A percentile compares a stretch with the other conserved stretches of the same genome.
phyloP scores from a whole-genome alignment of 2,888 invertebrate species.

The Scotopteryx bipunctaria region DNA sequence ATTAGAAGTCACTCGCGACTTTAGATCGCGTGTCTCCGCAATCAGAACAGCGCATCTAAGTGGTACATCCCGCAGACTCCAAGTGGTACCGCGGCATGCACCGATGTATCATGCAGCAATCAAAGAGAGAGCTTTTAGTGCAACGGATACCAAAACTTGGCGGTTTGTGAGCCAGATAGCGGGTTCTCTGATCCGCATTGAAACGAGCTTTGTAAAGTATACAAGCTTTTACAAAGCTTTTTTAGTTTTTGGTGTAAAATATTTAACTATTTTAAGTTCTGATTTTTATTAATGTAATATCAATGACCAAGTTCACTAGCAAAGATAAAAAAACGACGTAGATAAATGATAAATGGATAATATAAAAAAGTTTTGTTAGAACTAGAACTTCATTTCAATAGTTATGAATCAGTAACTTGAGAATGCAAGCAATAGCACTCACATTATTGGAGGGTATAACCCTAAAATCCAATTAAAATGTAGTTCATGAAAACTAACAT shows the following conservation, averaged over 20 bases:
- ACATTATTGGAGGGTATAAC: too few relatives aligned
- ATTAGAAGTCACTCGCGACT: background rate
- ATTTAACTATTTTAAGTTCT: too few relatives aligned
- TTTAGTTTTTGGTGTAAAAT: too few relatives aligned
- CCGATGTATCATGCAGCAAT: constrained; percentile 59
- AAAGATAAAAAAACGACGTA: too few relatives aligned
- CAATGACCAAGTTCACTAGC: too few relatives aligned
- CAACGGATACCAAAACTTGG: constrained; percentile 52
- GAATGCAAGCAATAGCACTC: too few relatives aligned
- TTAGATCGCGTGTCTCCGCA: constrained; percentile 7
- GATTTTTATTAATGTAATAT: too few relatives aligned
- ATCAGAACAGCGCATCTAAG: constrained; percentile 12
- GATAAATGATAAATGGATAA: too few relatives aligned
- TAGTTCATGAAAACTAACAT: background rate
- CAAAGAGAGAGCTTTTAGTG: constrained; percentile 69
- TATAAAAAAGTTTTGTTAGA: too few relatives aligned
- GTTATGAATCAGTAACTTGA: too few relatives aligned
- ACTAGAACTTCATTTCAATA: too few relatives aligned
- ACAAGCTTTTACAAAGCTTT: too few relatives aligned
- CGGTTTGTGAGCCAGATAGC: constrained; percentile 37
- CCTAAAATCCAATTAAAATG: constrained; percentile 5
- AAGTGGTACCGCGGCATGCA: constrained; percentile 29
- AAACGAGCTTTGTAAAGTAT: background rate
- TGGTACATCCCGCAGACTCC: constrained; percentile 26
- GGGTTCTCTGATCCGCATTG: constrained; percentile 30